Conservation (phyloP, 2,888 invertebrate species). For the Melipona bicolor region DNA sequence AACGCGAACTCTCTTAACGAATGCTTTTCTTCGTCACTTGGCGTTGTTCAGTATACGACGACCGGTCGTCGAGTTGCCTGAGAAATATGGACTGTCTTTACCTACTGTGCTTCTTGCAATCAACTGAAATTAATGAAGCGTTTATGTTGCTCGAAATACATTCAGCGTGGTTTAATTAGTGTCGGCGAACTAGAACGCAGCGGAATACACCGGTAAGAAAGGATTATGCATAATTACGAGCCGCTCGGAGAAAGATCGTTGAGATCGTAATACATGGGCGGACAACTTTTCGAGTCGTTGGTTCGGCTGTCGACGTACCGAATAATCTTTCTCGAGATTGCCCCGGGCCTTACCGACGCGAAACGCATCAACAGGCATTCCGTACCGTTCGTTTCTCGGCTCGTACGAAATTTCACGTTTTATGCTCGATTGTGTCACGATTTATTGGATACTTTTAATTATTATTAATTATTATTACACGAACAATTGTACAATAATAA, state of each 20-base stretch:
- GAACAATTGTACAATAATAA: too few species aligned
- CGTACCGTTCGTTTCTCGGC: not conserved
- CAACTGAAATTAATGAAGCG: conserved; percentile 66
- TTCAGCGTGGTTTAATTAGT: conserved; percentile 57
- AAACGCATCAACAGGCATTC: not conserved
- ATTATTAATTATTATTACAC: too few species aligned
- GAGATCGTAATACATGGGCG: conserved; percentile 8
- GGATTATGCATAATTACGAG: conserved; percentile 32
- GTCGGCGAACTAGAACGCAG: conserved; percentile 4
- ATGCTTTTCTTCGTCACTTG: conserved; percentile 68
- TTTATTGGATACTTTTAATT: too few species aligned
- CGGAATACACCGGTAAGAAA: conserved; percentile 30
- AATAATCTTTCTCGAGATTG: conserved; percentile 1
- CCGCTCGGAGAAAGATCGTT: conserved; percentile 18
- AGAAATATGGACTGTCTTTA: conserved; percentile 55
- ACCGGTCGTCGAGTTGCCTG: conserved; percentile 24
- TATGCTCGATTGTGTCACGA: too few species aligned
- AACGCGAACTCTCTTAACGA: conserved; percentile 64
- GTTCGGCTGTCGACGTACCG: not conserved
- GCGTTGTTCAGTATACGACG: conserved; percentile 19
- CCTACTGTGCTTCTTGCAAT: conserved; percentile 58
- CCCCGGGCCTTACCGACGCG: not conserved
- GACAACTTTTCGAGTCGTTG: conserved; percentile 13
- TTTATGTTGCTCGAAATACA: conserved; percentile 54
- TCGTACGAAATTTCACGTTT: not conserved